Conservation (phyloP, 2,797 vertebrate species). For the Brachymystax lenok region DNA sequence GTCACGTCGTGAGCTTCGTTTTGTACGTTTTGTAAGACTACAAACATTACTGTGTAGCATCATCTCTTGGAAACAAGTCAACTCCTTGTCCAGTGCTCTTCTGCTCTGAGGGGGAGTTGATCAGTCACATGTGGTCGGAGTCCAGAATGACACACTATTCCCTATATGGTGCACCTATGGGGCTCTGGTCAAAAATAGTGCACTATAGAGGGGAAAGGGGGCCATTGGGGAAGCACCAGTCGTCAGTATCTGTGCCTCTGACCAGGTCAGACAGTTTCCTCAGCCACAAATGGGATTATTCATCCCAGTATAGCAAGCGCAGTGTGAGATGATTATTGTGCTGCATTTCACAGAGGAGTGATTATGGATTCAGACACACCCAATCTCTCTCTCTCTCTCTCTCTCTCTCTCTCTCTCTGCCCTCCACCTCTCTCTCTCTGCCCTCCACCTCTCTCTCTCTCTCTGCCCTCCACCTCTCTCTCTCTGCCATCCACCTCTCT, state of each 20-base stretch:
- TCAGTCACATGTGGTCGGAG: slow-evolving; percentile 24
- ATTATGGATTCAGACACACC: slow-evolving; percentile 16
- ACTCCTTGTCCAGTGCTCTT: slow-evolving; percentile 18
- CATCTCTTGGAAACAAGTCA: neutral
- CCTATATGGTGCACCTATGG: no score
- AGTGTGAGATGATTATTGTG: slow-evolving; percentile 50
- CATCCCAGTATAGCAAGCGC: slow-evolving; percentile 40
- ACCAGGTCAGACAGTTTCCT: slow-evolving; percentile 35
- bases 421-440: no score
- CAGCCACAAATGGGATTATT: slow-evolving; percentile 62
- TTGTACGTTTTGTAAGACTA: neutral
- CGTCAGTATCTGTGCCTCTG: slow-evolving; percentile 26
- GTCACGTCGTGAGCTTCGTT: no score
- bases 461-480: no score
- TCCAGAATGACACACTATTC: no score
- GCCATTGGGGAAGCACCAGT: no score
- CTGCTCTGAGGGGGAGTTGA: slow-evolving; percentile 22
- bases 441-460: no score
- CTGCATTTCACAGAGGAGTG: slow-evolving; percentile 30
- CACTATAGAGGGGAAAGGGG: no score
- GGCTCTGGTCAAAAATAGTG: no score
- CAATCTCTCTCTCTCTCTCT: no score
- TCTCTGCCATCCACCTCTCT: no score
- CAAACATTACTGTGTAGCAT: neutral
- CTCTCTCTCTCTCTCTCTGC: no score